phyloP scores from a whole-genome alignment of 2,113 vertebrate genomes.

The Macheiramphus alcinus region DNA sequence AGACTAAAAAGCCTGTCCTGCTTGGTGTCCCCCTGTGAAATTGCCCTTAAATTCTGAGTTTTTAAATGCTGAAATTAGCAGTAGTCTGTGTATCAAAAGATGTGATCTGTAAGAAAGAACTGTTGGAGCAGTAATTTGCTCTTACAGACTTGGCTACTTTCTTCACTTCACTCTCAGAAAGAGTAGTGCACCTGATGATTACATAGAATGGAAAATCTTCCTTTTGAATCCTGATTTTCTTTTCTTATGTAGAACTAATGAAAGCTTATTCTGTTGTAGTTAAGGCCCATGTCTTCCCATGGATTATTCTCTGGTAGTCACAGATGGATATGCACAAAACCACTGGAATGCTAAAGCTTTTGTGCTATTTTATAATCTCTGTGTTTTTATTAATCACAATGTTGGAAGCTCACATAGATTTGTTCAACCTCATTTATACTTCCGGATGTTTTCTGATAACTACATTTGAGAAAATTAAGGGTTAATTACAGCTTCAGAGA shows the following conservation, averaged over 20 bases:
- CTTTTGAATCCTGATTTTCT: neutral
- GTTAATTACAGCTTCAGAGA: slow-evolving; percentile 36
- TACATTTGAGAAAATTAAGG: neutral
- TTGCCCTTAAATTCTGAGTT: neutral
- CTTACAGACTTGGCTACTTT: neutral
- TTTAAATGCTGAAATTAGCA: neutral
- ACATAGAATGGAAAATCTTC: neutral
- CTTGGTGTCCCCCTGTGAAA: neutral
- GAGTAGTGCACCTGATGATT: neutral
- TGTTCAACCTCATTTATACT: neutral
- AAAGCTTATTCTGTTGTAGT: neutral
- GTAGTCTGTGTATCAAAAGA: neutral
- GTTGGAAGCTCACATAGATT: neutral
- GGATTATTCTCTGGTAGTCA: neutral
- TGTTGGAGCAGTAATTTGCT: neutral
- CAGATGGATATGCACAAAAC: neutral
- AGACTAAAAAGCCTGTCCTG: neutral
- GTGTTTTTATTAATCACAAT: neutral
- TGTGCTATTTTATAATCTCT: neutral
- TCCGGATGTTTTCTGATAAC: neutral
- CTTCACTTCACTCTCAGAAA: neutral
- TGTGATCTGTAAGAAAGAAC: neutral
- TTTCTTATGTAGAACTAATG: neutral
- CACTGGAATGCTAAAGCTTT: neutral
- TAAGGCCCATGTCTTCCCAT: neutral